Evolutionary conservation across 2,888 invertebrate genomes (phyloP), one percentile per base, ranked within the genome.

Genomic region (Acleris cristana): DNA sequence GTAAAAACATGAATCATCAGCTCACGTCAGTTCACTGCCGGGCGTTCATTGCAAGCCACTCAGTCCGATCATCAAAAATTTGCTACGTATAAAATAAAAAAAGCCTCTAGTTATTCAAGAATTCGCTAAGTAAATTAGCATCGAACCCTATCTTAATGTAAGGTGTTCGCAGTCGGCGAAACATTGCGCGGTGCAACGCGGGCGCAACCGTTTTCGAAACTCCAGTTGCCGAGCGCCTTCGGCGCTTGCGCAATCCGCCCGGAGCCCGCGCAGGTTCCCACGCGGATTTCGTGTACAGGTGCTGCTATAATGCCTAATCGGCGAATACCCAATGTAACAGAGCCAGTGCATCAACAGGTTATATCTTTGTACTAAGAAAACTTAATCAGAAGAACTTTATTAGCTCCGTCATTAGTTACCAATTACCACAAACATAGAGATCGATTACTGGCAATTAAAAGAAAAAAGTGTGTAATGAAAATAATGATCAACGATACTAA

Each of bases 251-350:
- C 87, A 90, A 90, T 76, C 66, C 76, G 79, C 82, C 79, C 76
- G 82, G 73, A 78, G 83, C 85, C 74, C 77, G 79, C 75, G 77
- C 76, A 79, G 83, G 84, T 92, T 92, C 92, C 92, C 92, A 92
- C 92, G 92, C 92, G 87, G 88, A 90, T 90, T 92, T 91, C 88
- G 86, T 88, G 86, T 82, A 83, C 88, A 89, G 87, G 86, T 89
- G 90, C 81, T 81, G 81, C 79, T 84, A 81, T 79, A 80, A 81
- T 82, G 81, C 83, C 80, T 83, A 80, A 67, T 74, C 74, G 69
- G 76, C 82, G 79, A 84, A 84, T 79, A 79, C 40, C 83, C 83
- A 76, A 77, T 81, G 77, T 81, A 81, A 40, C 40, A 40, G 79
- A 69, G 53, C 57, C 45, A 64, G 45, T 49, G 23, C 21, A 49